Evolutionary conservation across 2,113 vertebrate genomes (phyloP).

Genomic region (Rousettus leschenaultii): DNA sequence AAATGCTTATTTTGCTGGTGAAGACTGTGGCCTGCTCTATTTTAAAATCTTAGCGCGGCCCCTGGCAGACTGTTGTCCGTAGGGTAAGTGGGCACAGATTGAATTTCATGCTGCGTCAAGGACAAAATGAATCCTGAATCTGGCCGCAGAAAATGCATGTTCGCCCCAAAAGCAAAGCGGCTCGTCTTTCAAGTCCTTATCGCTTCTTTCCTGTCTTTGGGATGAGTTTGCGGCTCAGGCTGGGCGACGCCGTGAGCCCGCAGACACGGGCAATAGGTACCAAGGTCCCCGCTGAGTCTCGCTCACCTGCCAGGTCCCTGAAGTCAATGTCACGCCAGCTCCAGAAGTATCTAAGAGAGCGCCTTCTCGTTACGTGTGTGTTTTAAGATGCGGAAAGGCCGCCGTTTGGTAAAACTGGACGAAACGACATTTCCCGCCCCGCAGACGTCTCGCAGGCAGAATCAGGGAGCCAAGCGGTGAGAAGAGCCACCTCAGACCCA

Average conservation of each 20-base stretch:
- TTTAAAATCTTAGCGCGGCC: constrained; percentile 56
- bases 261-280: background rate
- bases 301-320: background rate
- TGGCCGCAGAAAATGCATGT: constrained; percentile 49
- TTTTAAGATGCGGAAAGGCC: background rate
- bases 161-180: background rate
- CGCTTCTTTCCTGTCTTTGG: background rate
- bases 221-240: background rate
- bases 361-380: no score
- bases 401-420: background rate
- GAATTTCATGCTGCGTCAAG: constrained; percentile 64
- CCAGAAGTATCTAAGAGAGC: background rate
- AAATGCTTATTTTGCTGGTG: constrained; percentile 60
- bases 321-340: background rate
- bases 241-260: background rate
- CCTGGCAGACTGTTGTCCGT: constrained; percentile 46
- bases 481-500: background rate
- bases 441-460: background rate
- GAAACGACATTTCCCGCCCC: background rate
- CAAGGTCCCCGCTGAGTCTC: background rate
- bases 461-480: background rate
- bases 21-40: constrained; percentile 36
- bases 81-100: constrained; percentile 24
- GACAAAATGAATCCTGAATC: constrained; percentile 56
- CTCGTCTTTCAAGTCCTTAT: background rate